phyloP scores from a whole-genome alignment of 2,113 vertebrate genomes.

The Perognathus longimembris region DNA sequence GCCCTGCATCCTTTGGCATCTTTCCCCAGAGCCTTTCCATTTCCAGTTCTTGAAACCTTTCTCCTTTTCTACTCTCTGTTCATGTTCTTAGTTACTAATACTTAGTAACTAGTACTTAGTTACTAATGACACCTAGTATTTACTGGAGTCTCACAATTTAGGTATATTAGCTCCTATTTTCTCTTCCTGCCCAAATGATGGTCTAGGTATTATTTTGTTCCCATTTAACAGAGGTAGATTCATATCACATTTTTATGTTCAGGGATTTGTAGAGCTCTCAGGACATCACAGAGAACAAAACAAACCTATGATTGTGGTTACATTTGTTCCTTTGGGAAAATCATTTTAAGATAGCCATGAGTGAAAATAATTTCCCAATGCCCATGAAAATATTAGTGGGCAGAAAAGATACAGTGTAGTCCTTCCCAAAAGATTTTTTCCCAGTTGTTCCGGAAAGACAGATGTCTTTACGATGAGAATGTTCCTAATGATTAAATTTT shows the following conservation, averaged over 20 bases:
- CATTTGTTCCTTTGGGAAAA: constrained; percentile 9
- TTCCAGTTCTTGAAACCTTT: neutral
- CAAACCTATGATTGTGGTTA: neutral
- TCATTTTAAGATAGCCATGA: neutral
- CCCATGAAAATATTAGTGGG: neutral
- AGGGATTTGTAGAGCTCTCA: neutral
- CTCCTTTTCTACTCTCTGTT: neutral
- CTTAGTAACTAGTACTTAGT: neutral
- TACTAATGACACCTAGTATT: neutral
- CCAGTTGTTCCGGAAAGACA: neutral
- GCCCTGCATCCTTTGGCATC: neutral
- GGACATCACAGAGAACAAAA: constrained; percentile 10
- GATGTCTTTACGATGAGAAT: neutral
- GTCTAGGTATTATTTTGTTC: neutral
- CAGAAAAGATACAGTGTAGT: neutral
- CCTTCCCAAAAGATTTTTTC: neutral
- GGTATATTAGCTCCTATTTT: neutral
- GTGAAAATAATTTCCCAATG: neutral
- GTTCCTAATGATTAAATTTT: neutral
- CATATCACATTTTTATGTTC: neutral
- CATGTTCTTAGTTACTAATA: neutral
- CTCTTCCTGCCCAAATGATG: neutral
- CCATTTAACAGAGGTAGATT: neutral
- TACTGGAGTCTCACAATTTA: neutral
- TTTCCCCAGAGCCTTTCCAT: neutral